These are phyloP conservation scores for Synanthedon formicaeformis DNA, from an alignment of 2,888 invertebrate genomes.

Conservation along the genomic window DNA sequence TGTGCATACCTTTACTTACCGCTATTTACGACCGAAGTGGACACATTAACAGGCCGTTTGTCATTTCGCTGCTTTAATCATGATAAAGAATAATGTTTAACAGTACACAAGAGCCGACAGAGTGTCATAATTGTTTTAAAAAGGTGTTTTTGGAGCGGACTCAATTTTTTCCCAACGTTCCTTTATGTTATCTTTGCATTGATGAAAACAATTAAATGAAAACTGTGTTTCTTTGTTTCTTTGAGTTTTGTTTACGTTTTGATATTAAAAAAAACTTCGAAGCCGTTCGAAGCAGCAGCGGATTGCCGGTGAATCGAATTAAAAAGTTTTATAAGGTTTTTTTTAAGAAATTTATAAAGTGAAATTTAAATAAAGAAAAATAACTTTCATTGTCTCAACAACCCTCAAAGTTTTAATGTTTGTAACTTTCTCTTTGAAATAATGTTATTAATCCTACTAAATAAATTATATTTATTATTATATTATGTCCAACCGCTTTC, in stretches of 20 bases:
- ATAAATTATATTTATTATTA: too few species aligned
- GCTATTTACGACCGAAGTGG: slow-evolving; percentile 6
- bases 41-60: slow-evolving; percentile 11
- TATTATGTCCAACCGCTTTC: not conserved
- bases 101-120: slow-evolving; percentile 21
- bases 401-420: too few species aligned
- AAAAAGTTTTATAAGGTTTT: not conserved
- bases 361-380: too few species aligned
- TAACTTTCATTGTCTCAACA: too few species aligned
- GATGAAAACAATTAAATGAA: slow-evolving; percentile 13
- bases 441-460: too few species aligned
- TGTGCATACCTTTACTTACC: slow-evolving; percentile 3
- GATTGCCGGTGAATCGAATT: not conserved
- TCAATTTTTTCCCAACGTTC: slow-evolving; percentile 9
- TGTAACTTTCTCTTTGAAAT: too few species aligned
- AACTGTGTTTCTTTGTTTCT: not conserved
- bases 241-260: too few species aligned
- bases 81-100: slow-evolving; percentile 23
- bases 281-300: too few species aligned
- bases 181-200: slow-evolving; percentile 23
- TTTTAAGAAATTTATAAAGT: too few species aligned
- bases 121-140: slow-evolving; percentile 18
- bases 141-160: slow-evolving; percentile 13
- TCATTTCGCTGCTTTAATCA: slow-evolving; percentile 15
- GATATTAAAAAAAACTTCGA: too few species aligned